Conservation (phyloP, 2,797 vertebrate species). For the Tolypeutes matacus region DNA sequence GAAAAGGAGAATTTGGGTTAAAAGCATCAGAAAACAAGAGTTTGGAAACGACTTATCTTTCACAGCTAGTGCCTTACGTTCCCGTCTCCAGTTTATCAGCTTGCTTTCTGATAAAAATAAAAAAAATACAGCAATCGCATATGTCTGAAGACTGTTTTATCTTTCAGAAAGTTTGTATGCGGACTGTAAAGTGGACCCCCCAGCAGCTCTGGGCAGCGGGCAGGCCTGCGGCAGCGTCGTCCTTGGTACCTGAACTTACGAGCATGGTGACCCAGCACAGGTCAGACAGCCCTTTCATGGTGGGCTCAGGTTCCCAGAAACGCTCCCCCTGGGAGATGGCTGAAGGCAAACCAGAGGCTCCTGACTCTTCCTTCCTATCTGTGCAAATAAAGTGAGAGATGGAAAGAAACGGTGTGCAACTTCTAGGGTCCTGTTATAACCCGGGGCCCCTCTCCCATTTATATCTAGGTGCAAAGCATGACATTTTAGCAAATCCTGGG, state of each 20-base stretch:
- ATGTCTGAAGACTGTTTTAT: not conserved
- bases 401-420: not conserved
- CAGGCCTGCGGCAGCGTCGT: no score
- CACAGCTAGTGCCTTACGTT: not conserved
- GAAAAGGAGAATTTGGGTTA: not conserved
- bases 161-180: not conserved
- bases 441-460: no score
- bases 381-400: not conserved
- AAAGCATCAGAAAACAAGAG: not conserved
- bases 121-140: not conserved
- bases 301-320: not conserved
- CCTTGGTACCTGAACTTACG: not conserved
- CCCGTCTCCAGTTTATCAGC: not conserved
- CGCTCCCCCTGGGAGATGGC: not conserved
- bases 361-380: not conserved
- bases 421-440: not conserved
- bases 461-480: not conserved
- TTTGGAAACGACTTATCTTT: not conserved
- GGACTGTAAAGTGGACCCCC: not conserved
- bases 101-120: slow-evolving; percentile 35
- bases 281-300: no score
- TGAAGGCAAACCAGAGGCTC: not conserved
- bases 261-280: not conserved
- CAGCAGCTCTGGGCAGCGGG: not conserved
- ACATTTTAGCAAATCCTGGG: not conserved